A percentile compares a stretch with the other conserved stretches of the same genome.
Conservation (phyloP, 2,113 vertebrate genomes). For the Vulpes ferrilata region DNA sequence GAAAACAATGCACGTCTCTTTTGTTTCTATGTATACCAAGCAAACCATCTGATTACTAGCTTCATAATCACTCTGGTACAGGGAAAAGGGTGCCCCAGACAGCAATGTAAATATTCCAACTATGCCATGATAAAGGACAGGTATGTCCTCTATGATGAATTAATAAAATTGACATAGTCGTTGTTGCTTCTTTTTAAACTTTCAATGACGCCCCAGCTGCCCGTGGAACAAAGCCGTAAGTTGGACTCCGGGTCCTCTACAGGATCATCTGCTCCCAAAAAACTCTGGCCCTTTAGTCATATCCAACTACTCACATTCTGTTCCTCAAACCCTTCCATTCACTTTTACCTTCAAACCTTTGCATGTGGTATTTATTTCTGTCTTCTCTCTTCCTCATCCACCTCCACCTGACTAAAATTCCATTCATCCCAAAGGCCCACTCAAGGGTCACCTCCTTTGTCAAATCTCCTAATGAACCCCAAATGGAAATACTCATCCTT, state of each 20-base stretch:
- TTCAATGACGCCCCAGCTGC: not conserved
- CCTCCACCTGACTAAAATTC: constrained; percentile 44
- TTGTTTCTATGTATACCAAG: constrained; percentile 50
- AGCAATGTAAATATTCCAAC: constrained; percentile 22
- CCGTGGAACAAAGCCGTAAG: constrained; percentile 6
- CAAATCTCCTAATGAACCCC: constrained; percentile 24
- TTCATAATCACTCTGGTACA: constrained; percentile 30
- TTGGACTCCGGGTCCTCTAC: not conserved
- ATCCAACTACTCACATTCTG: not conserved
- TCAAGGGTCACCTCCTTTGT: constrained; percentile 61
- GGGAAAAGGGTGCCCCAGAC: not conserved
- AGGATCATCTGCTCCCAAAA: constrained; percentile 53
- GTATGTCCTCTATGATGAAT: constrained; percentile 18
- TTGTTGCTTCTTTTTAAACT: not conserved
- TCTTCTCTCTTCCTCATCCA: not conserved
- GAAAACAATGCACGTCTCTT: constrained; percentile 15
- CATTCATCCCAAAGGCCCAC: constrained; percentile 30
- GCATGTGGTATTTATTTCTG: not conserved
- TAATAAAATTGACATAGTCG: constrained; percentile 45
- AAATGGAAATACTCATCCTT: not conserved
- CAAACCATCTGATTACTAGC: constrained; percentile 43
- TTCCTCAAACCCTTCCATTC: constrained; percentile 5
- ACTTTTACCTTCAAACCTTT: not conserved
- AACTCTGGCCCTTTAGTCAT: constrained; percentile 31
- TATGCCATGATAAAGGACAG: not conserved